Evolutionary conservation across 2,113 vertebrate genomes (phyloP).

Genomic region (Anguilla rostrata): DNA sequence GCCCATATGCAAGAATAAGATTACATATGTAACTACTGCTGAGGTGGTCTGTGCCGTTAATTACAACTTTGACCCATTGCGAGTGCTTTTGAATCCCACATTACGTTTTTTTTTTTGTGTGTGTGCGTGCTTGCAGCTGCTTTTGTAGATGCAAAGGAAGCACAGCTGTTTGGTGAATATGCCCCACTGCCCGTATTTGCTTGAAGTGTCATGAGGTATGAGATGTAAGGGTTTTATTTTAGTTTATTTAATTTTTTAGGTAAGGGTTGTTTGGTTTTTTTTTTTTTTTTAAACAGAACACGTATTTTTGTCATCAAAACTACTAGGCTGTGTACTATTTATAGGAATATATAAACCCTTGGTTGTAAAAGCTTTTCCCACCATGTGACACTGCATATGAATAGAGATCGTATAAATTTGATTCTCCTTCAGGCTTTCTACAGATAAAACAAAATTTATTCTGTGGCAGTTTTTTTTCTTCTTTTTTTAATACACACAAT

Average conservation of each 20-base stretch:
- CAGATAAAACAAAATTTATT: background rate
- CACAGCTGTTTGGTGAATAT: background rate
- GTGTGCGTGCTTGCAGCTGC: background rate
- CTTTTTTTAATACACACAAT: background rate
- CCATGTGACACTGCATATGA: background rate
- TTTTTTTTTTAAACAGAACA: background rate
- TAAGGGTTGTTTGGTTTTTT: background rate
- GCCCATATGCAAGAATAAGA: background rate
- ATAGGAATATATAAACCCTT: background rate
- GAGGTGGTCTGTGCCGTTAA: background rate
- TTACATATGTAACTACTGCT: background rate
- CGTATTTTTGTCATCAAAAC: background rate
- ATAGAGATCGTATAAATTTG: background rate
- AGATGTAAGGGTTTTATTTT: background rate
- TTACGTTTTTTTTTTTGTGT: background rate
- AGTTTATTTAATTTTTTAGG: background rate
- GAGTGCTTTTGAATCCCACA: background rate
- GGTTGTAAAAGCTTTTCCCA: background rate
- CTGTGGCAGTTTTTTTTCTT: background rate
- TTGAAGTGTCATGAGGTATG: background rate
- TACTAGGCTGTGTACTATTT: background rate
- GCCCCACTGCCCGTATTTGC: background rate
- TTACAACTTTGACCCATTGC: background rate
- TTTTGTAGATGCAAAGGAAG: no score
- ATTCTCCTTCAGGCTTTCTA: background rate